Evolutionary conservation across 2,113 vertebrate genomes (phyloP).

Genomic region (Candoia aspera): DNA sequence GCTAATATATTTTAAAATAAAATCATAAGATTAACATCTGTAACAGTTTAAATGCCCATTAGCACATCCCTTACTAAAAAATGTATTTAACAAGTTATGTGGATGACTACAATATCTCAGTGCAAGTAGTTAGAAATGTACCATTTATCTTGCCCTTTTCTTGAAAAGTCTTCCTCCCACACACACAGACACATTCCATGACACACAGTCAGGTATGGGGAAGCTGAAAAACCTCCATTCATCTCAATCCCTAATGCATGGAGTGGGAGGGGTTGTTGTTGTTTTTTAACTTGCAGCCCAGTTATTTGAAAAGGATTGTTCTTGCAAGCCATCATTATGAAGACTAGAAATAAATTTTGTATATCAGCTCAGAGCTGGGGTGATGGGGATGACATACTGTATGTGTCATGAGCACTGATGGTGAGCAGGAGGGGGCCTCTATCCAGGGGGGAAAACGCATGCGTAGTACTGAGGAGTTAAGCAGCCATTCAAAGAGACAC

Average conservation of each 20-base stretch:
- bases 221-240: neutral
- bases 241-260: neutral
- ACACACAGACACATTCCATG: neutral
- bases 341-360: neutral
- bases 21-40: neutral
- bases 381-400: neutral
- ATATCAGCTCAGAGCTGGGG: neutral
- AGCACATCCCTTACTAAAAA: neutral
- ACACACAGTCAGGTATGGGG: neutral
- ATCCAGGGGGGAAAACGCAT: too few species aligned
- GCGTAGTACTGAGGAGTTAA: too few species aligned
- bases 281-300: neutral
- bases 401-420: too few species aligned
- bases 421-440: too few species aligned
- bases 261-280: neutral
- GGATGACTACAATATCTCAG: neutral
- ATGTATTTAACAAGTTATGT: neutral
- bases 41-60: neutral
- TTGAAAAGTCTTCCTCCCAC: neutral
- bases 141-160: neutral
- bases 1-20: neutral
- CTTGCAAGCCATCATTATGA: neutral
- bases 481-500: too few species aligned
- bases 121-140: neutral
- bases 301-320: neutral